Percentiles rank a stretch among this genome's conserved stretches.
Conservation (phyloP, 2,888 invertebrate genomes). For the Pterostichus madidus region DNA sequence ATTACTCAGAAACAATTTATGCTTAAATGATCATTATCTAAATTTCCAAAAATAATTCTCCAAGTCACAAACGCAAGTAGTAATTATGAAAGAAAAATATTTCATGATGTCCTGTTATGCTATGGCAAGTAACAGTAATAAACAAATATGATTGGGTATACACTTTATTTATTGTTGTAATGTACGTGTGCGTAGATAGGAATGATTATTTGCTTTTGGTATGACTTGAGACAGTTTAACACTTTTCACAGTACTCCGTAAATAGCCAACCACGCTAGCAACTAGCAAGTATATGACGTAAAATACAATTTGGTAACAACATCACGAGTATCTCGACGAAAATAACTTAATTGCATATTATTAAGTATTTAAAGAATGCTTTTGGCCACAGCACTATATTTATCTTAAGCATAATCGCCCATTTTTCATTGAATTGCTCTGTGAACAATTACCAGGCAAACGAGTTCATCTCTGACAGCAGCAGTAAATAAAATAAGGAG, state of each 20-base stretch:
- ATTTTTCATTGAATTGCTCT: background rate
- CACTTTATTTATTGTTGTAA: background rate
- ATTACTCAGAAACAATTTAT: too few relatives aligned
- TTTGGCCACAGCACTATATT: background rate
- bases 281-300: slow-evolving; percentile 1
- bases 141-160: too few relatives aligned
- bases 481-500: slow-evolving; percentile 26
- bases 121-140: too few relatives aligned
- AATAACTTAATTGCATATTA: slow-evolving; percentile 38
- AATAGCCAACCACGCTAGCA: background rate
- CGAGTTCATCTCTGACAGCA: background rate
- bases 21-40: too few relatives aligned
- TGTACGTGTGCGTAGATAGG: background rate
- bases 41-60: too few relatives aligned
- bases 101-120: too few relatives aligned
- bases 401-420: slow-evolving; percentile 5
- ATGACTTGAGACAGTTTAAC: background rate
- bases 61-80: too few relatives aligned
- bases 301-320: slow-evolving; percentile 20
- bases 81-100: too few relatives aligned
- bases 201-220: background rate
- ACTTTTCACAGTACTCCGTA: background rate
- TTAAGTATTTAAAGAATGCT: slow-evolving; percentile 1
- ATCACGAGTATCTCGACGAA: slow-evolving; percentile 17
- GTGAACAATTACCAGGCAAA: slow-evolving; percentile 13